These are phyloP conservation scores for Pammene fasciana DNA, from an alignment of 2,888 invertebrate species.

Conservation along the genomic window DNA sequence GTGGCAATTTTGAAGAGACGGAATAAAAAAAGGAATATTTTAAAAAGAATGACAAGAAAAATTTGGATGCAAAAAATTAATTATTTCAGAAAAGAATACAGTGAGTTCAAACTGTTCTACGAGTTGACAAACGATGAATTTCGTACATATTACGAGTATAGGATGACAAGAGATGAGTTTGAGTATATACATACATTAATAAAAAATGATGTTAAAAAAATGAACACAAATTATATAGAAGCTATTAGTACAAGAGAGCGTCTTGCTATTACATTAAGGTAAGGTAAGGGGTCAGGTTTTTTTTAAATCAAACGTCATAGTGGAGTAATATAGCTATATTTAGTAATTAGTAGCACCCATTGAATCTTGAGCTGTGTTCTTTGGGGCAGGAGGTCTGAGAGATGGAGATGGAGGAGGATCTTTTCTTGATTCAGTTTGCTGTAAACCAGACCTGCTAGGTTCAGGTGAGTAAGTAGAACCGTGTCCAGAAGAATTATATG, in stretches of 20 bases:
- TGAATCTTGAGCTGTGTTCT: no score
- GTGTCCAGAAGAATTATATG: no score
- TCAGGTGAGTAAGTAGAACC: no score
- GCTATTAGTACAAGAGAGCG: constrained; percentile 28
- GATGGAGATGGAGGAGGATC: no score
- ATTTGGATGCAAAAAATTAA: constrained; percentile 10
- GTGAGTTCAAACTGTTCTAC: background rate
- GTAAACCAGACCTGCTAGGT: no score
- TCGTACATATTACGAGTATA: constrained; percentile 14
- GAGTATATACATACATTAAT: constrained; percentile 11
- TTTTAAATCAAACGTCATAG: no score
- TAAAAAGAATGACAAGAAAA: background rate
- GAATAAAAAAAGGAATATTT: constrained; percentile 14
- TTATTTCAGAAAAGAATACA: constrained; percentile 8
- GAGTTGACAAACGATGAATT: constrained; percentile 9
- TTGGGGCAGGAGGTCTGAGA: no score
- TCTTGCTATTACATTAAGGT: constrained; percentile 23
- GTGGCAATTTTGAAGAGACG: constrained; percentile 17
- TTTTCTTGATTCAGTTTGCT: no score
- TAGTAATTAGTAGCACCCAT: no score
- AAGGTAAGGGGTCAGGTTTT: no score
- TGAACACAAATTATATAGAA: constrained; percentile 31
- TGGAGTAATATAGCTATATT: no score
- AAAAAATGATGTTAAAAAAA: constrained; percentile 10
- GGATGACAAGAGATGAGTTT: constrained; percentile 10